Evolutionary conservation across 1,140 invertebrate genomes (phyloP).

Genomic region (Drosophila tani): DNA sequence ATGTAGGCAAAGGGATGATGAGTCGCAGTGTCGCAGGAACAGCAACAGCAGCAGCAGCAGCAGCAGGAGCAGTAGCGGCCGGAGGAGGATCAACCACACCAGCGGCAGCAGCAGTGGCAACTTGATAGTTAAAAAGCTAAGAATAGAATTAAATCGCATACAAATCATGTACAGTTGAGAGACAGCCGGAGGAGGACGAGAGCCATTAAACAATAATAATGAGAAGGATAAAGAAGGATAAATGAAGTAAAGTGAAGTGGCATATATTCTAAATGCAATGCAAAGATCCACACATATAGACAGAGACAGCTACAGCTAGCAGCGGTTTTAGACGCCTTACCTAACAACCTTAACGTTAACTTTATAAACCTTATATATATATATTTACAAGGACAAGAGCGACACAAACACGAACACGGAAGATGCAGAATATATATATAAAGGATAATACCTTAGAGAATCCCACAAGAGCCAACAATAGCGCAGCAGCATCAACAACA

Average conservation of each 20-base stretch:
- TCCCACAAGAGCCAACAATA: slow-evolving; percentile 49
- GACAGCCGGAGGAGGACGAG: background rate
- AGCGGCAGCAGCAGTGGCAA: slow-evolving; percentile 42
- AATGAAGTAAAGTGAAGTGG: slow-evolving; percentile 5
- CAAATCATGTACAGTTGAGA: slow-evolving; percentile 69
- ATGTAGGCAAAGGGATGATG: slow-evolving; percentile 19
- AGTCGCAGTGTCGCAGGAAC: background rate
- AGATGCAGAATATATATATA: slow-evolving; percentile 1
- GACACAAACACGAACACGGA: slow-evolving; percentile 2
- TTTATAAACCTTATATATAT: slow-evolving; percentile 28
- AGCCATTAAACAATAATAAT: slow-evolving; percentile 28
- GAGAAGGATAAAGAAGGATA: slow-evolving; percentile 20
- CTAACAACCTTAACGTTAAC: slow-evolving; percentile 48
- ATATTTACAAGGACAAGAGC: slow-evolving; percentile 2
- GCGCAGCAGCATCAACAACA: slow-evolving; percentile 21
- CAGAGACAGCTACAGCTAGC: slow-evolving; percentile 67
- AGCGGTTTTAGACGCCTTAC: slow-evolving; percentile 75
- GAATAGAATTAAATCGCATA: slow-evolving; percentile 69
- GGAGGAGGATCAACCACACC: slow-evolving; percentile 7
- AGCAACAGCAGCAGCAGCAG: background rate
- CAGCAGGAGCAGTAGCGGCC: slow-evolving; percentile 15
- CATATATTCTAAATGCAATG: slow-evolving; percentile 61
- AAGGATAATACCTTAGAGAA: slow-evolving; percentile 20
- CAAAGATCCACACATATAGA: slow-evolving; percentile 34
- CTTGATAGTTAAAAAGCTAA: slow-evolving; percentile 67